Base-by-base conservation (phyloP, 2,797 vertebrate species). In the Anas flavirostris region DNA sequence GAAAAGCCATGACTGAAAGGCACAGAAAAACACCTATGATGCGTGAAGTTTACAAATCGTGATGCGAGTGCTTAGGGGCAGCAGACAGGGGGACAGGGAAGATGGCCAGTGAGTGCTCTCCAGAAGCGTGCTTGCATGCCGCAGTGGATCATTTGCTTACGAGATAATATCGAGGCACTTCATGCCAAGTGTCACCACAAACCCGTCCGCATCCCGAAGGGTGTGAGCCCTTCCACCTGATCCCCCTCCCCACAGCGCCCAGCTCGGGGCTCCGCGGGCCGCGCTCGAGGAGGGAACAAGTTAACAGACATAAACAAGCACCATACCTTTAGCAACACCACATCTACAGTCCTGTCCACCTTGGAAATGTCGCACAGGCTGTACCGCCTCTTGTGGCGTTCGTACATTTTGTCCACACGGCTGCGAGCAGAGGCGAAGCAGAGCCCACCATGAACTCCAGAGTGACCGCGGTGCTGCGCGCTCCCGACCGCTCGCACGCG, bases 271-370 rank as follows among this genome's bases (percentile, higher is more conserved):
- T 39, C 55, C 68, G 37, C 72, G 1, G 1, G 0, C 50, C 15
- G 12, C 39, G 5, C 5, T 5, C 11, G 17, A 22, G 13, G 37
- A 73, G 63, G 41, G 9, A 35, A 33, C 69, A 35, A 4, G 0
- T 8, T 46, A 31, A 46, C 9, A 60, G 83, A 15, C 0, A 3
- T 1, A 74, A 9, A 31, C 17, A 66, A 92, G 73, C 33, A 46
- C 28, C 98, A 76, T 99, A 99, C 99, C 99, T 99, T 99, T 81
- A 99, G 98, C 93, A 99, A 95, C 88, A 99, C 99, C 97, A 99
- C 99, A 70, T 99, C 99, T 91, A 99, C 98, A 23, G 98, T 97
- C 93, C 98, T 98, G 97, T 99, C 98, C 75, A 98, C 98, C 95
- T 98, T 99, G 97, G 99, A 98, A 80, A 98, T 98, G 91, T 98